Evolutionary conservation across 2,113 vertebrate genomes (phyloP).

Genomic region (Varanus komodoensis): DNA sequence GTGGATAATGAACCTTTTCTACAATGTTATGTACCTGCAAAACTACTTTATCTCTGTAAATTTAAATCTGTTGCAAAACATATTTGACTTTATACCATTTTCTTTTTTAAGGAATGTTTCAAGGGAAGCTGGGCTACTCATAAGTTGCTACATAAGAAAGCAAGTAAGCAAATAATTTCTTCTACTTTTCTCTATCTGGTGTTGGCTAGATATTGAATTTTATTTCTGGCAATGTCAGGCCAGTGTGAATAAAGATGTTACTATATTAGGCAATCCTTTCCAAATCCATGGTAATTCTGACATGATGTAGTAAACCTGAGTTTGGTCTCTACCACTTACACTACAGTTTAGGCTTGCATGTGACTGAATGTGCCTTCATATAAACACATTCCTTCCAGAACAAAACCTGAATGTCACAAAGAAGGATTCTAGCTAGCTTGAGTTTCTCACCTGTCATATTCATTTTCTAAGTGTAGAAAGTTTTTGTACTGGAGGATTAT

Average conservation of each 20-base stretch:
- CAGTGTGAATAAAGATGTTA: neutral
- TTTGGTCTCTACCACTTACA: neutral
- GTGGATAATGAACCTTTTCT: neutral
- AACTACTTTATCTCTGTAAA: neutral
- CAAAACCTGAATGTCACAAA: neutral
- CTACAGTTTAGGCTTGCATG: neutral
- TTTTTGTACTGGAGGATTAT: neutral
- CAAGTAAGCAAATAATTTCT: conserved; percentile 85
- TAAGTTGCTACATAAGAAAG: conserved; percentile 98
- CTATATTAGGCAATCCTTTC: neutral
- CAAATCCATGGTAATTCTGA: neutral
- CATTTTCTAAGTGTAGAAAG: neutral
- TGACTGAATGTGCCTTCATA: neutral
- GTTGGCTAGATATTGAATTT: neutral
- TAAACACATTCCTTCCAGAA: neutral
- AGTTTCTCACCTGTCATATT: neutral
- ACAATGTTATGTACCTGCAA: neutral
- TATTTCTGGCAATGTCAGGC: neutral
- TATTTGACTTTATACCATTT: conserved; percentile 59
- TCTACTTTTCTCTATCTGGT: conserved; percentile 12
- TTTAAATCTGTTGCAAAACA: neutral
- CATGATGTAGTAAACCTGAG: neutral
- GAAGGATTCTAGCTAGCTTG: neutral
- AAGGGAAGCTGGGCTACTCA: conserved; percentile 98
- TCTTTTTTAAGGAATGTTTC: conserved; percentile 93